Conservation (phyloP, 2,888 invertebrate species). For the Trimorus sp. region DNA sequence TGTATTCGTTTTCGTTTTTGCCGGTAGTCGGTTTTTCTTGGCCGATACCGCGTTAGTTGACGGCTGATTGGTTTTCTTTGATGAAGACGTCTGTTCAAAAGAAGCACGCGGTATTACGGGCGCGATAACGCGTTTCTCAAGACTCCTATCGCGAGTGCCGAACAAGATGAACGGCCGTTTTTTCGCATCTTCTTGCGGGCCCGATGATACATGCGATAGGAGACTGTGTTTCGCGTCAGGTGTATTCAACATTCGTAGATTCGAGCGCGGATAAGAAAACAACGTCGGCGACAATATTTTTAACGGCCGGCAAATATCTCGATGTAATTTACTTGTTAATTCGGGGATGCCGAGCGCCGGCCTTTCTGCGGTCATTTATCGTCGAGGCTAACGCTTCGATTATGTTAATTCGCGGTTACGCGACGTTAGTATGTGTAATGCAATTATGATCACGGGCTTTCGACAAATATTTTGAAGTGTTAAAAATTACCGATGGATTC, state of each 20-base stretch:
- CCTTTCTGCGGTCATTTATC: conserved; percentile 18
- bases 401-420: conserved; percentile 41
- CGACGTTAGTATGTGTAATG: conserved; percentile 19
- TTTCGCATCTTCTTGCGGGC: conserved; percentile 59
- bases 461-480: too few relatives aligned
- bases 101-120: conserved; percentile 63
- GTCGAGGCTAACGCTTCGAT: conserved; percentile 47
- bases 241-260: conserved; percentile 60
- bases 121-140: conserved; percentile 64
- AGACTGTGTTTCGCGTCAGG: conserved; percentile 59
- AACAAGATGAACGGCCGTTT: conserved; percentile 66
- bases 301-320: conserved; percentile 40
- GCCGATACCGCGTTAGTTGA: conserved; percentile 64
- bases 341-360: too few relatives aligned
- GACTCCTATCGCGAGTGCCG: conserved; percentile 59
- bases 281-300: conserved; percentile 46
- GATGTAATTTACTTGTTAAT: conserved; percentile 53
- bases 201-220: conserved; percentile 59
- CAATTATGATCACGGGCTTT: too few relatives aligned
- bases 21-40: conserved; percentile 63
- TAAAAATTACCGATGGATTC: too few relatives aligned
- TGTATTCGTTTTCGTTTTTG: conserved; percentile 51
- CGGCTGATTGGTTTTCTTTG: conserved; percentile 72
- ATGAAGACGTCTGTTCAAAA: conserved; percentile 75
- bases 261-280: conserved; percentile 25